These are phyloP conservation scores for Cyclopterus lumpus DNA, from an alignment of 2,797 vertebrate species.

Conservation along the genomic window DNA sequence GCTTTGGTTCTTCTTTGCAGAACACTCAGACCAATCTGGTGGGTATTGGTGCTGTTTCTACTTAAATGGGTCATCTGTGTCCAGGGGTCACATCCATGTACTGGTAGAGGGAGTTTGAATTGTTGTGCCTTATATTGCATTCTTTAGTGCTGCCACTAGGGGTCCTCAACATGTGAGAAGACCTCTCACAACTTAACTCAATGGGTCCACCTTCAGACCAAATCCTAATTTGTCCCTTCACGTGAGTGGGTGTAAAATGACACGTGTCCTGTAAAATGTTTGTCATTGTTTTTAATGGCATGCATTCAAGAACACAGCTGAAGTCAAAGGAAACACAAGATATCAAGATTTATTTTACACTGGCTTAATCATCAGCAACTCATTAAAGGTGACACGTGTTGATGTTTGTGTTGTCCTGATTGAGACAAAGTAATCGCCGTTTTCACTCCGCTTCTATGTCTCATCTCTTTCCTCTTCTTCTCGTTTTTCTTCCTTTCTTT, in stretches of 20 bases:
- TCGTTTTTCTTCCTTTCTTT: background rate
- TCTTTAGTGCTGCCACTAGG: background rate
- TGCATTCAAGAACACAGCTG: background rate
- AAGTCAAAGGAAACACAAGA: background rate
- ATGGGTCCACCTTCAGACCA: background rate
- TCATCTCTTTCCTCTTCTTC: conserved; percentile 2
- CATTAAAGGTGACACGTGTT: background rate
- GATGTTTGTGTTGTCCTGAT: background rate
- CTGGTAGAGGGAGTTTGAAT: background rate
- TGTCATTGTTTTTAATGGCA: background rate
- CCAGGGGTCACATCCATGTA: background rate
- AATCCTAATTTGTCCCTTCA: too few relatives aligned
- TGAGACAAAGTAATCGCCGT: fast-evolving
- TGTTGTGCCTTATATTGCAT: background rate
- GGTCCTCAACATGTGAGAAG: background rate
- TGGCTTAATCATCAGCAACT: background rate
- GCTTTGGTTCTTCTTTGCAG: background rate
- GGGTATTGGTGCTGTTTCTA: background rate
- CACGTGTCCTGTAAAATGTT: background rate
- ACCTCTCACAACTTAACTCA: background rate
- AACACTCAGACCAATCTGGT: too few relatives aligned
- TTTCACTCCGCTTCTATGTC: background rate
- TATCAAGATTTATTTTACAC: background rate
- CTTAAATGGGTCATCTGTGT: background rate
- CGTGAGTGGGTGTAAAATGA: background rate